Percentiles rank a stretch among this genome's conserved stretches.
These are phyloP conservation scores for Rhagium mordax DNA, from an alignment of 2,888 invertebrate genomes.

Conservation along the genomic window DNA sequence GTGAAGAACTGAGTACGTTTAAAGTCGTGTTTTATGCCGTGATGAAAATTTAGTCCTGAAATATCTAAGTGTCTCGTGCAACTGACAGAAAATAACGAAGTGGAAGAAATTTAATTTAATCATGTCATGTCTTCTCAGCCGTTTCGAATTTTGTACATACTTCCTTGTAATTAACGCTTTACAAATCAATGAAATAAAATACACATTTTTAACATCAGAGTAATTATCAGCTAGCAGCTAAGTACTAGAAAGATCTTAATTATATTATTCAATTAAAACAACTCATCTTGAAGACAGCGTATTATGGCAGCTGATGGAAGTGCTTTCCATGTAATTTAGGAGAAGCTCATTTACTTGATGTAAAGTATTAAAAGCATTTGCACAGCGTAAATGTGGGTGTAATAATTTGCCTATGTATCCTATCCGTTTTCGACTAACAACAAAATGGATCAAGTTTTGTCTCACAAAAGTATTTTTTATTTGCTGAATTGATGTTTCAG, in stretches of 20 bases:
- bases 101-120: slow-evolving; percentile 3
- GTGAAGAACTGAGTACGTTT: not conserved
- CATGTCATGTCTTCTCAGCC: not conserved
- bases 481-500: too few species aligned
- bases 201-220: not conserved
- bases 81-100: slow-evolving; percentile 14
- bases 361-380: not conserved
- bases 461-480: too few species aligned
- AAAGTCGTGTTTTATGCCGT: not conserved
- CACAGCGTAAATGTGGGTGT: not conserved
- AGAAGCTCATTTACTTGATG: not conserved
- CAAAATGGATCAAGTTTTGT: too few species aligned
- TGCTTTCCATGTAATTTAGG: not conserved
- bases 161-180: slow-evolving; percentile 4
- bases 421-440: too few species aligned
- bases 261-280: slow-evolving; percentile 1
- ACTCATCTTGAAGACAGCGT: not conserved
- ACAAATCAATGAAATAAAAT: not conserved
- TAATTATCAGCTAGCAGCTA: not conserved
- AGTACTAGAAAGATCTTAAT: not conserved
- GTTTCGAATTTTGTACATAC: not conserved
- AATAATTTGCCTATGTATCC: not conserved
- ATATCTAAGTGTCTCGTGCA: not conserved
- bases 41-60: not conserved
- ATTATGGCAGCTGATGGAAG: not conserved